Base-by-base conservation (phyloP, 2,888 invertebrate genomes). In the Tenthredo distinguenda region DNA sequence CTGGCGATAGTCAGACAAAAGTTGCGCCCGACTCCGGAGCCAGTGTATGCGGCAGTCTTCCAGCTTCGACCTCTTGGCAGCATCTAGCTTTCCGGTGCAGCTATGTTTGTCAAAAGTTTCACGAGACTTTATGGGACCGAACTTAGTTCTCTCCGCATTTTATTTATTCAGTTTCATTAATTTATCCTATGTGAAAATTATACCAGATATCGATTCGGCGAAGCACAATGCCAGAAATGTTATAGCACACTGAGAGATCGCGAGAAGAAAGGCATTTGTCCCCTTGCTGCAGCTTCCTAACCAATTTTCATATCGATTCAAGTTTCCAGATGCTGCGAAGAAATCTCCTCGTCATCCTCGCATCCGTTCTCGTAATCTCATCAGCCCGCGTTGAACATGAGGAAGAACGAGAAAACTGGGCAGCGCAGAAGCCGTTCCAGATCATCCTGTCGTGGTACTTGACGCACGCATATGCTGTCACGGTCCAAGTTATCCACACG, bases 371-470 rank as follows among this genome's bases (percentile, higher is more conserved):
- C n/a, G 37, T n/a, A 12, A 5, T 37, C 40, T 81, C 81, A 62
- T 62, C 62, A 37, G 81, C 81, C 40, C 40, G 26, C 21, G 26
- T 58, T 21, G 58, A 62, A 12, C 21, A 6, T 37, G 26, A 81
- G 15, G 26, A 40, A n/a, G 21, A 81, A 0, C 26, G 10, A n/a
- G 18, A 37, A 3, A 15, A 62, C 40, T 81, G 81, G 81, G 62
- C 40, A 3, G 18, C 6, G 26, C 37, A 81, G 62, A 62, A 81
- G 26, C 81, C 81, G 21, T 81, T 81, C 40, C 81, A 31, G 40
- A 62, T 68, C 68, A 34, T 71, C 68, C 26, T 83, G n/a, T 43
- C 68, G 26, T 83, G 83, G 83, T 83, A 83, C 68, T 50, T 83
- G 68, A 71, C 10, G 47, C 43, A 68, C 47, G 34, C 83, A 34